phyloP scores from a whole-genome alignment of 1,140 invertebrate genomes.

The Elymnias hypermnestra region DNA sequence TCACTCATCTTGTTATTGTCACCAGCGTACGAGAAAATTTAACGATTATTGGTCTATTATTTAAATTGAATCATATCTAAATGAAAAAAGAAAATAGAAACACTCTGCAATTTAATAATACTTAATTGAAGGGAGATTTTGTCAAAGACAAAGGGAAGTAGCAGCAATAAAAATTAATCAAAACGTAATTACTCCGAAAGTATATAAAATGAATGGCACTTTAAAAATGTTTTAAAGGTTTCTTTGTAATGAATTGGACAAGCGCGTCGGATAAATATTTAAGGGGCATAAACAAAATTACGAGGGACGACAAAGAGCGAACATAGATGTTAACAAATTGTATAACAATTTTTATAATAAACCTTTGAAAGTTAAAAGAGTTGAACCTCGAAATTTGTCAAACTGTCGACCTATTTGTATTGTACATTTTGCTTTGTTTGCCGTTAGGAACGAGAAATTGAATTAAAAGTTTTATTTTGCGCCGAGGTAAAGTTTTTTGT shows the following conservation, averaged over 20 bases:
- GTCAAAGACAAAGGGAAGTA: too few relatives aligned
- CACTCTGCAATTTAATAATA: too few relatives aligned
- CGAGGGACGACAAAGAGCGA: slow-evolving; percentile 2
- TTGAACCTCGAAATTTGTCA: slow-evolving; percentile 17
- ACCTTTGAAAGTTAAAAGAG: slow-evolving; percentile 7
- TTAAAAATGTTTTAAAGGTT: too few relatives aligned
- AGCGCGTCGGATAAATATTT: background rate
- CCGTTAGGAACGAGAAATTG: slow-evolving; percentile 13
- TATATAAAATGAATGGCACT: too few relatives aligned
- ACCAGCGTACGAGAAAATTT: too few relatives aligned
- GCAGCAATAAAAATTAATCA: too few relatives aligned
- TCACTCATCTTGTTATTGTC: too few relatives aligned
- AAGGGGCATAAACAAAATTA: slow-evolving; percentile 1
- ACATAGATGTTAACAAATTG: background rate
- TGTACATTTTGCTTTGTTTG: slow-evolving; percentile 21
- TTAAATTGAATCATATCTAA: too few relatives aligned
- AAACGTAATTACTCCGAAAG: too few relatives aligned
- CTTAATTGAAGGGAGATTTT: too few relatives aligned
- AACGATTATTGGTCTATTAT: too few relatives aligned
- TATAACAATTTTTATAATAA: background rate
- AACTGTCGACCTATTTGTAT: slow-evolving; percentile 12
- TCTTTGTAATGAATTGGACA: background rate
- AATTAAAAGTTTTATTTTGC: slow-evolving; percentile 14
- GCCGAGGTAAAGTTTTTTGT: slow-evolving; percentile 3
- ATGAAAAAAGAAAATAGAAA: too few relatives aligned